phyloP scores from a whole-genome alignment of 2,797 vertebrate species.

The Aeoliscus strigatus region DNA sequence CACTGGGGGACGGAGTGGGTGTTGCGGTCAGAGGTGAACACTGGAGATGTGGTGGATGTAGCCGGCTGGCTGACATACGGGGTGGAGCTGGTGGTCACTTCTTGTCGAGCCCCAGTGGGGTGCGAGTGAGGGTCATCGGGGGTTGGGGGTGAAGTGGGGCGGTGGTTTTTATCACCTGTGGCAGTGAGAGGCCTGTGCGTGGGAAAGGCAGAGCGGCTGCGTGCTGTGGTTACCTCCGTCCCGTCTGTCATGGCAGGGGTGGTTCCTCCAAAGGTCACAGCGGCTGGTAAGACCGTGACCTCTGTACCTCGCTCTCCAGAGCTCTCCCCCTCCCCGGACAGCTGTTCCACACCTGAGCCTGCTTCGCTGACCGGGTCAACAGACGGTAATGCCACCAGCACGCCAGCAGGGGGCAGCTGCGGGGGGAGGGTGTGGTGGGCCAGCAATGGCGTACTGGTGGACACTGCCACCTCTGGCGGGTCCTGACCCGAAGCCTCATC shows the following conservation, averaged over 20 bases:
- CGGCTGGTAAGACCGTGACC: constrained; percentile 19
- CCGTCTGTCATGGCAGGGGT: constrained; percentile 12
- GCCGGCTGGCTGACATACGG: no score
- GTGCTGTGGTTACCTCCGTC: not conserved
- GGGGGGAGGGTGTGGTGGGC: constrained; percentile 3
- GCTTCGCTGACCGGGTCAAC: constrained; percentile 5
- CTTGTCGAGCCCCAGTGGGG: not conserved
- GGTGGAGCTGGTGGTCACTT: not conserved
- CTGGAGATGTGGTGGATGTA: constrained; percentile 10
- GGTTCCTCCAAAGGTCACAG: no score
- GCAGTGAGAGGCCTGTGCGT: not conserved
- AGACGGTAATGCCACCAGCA: not conserved
- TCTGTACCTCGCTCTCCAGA: constrained; percentile 14
- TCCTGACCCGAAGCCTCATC: constrained; percentile 62
- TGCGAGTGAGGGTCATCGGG: not conserved
- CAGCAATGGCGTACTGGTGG: not conserved
- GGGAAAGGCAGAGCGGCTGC: not conserved
- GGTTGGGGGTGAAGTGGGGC: not conserved
- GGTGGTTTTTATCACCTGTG: constrained; percentile 6
- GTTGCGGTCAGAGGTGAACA: constrained; percentile 28
- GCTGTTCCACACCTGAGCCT: constrained; percentile 32
- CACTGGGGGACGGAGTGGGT: constrained; percentile 29
- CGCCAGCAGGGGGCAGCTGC: not conserved
- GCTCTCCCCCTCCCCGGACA: constrained; percentile 14
- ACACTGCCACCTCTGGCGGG: constrained; percentile 11